A percentile compares a stretch with the other conserved stretches of the same genome.
Evolutionary conservation across 23 tunicate genomes (phyloP).

Genomic region (Clavelina lepadiformis): DNA sequence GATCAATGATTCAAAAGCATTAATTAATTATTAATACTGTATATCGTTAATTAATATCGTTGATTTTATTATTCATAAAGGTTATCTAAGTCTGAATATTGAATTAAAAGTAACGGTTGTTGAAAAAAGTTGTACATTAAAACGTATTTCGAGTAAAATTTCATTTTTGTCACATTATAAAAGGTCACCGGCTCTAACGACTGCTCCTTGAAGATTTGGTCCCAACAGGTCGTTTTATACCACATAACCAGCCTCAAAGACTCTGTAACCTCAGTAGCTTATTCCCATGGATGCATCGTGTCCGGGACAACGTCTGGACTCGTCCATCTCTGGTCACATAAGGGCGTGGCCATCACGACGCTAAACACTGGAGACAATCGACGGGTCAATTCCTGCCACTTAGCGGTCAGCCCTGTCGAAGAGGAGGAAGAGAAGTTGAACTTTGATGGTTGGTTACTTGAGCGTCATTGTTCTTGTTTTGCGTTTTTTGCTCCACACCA

Average conservation of each 20-base stretch:
- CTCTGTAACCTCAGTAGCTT: conserved; percentile 25
- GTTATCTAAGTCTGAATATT: neutral
- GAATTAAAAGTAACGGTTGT: neutral
- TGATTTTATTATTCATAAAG: neutral
- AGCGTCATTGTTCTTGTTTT: neutral
- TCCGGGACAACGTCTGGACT: conserved; percentile 18
- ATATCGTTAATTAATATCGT: no score
- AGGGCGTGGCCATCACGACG: conserved; percentile 28
- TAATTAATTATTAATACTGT: no score
- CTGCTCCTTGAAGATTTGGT: conserved; percentile 34
- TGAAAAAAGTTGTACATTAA: neutral
- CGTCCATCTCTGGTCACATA: conserved; percentile 30
- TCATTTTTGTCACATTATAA: neutral
- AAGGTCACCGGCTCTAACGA: conserved; percentile 48
- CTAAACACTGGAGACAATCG: neutral
- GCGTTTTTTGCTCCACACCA: neutral
- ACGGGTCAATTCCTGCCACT: conserved; percentile 35
- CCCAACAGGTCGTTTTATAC: neutral
- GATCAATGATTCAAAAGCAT: no score
- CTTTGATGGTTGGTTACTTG: conserved; percentile 4
- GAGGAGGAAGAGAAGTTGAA: neutral
- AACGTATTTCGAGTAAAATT: neutral
- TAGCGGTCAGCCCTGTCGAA: conserved; percentile 4
- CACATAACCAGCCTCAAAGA: conserved; percentile 13
- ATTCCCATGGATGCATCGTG: conserved; percentile 32